A percentile compares a stretch with the other conserved stretches of the same genome.
Conservation (phyloP, 2,797 vertebrate genomes). For the Amblyopsis hoosieri region DNA sequence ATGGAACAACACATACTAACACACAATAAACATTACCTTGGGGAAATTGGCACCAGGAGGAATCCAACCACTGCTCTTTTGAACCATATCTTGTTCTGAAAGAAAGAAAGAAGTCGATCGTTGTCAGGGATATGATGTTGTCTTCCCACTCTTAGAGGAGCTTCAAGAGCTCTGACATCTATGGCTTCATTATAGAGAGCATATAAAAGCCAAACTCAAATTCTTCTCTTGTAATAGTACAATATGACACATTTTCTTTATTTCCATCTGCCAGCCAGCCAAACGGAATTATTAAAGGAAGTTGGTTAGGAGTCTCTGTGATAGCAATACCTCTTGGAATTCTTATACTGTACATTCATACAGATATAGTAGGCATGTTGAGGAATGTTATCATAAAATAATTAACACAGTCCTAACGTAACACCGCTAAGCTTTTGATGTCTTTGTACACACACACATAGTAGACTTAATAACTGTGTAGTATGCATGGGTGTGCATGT, state of each 20-base stretch:
- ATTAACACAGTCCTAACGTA: conserved; percentile 45
- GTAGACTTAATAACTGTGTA: too few species aligned
- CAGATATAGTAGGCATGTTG: conserved; percentile 23
- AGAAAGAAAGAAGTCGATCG: conserved; percentile 18
- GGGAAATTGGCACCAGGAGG: conserved; percentile 55
- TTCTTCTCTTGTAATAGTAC: conserved; percentile 13
- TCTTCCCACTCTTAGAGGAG: conserved; percentile 22
- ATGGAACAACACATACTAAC: conserved; percentile 72
- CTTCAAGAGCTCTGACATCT: conserved; percentile 17
- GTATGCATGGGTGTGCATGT: not conserved
- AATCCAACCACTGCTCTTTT: conserved; percentile 49
- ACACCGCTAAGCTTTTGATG: conserved; percentile 37
- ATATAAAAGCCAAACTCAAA: conserved; percentile 24
- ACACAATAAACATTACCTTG: conserved; percentile 70
- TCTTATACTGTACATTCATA: conserved; percentile 32
- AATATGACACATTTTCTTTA: conserved; percentile 12
- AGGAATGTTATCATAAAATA: conserved; percentile 50
- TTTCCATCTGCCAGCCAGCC: conserved; percentile 6
- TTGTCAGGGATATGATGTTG: conserved; percentile 47
- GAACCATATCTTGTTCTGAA: conserved; percentile 44
- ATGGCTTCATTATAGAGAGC: conserved; percentile 37
- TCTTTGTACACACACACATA: conserved; percentile 12
- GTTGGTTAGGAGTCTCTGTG: conserved; percentile 29
- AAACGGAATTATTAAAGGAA: conserved; percentile 38
- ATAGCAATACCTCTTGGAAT: conserved; percentile 60